phyloP scores from a whole-genome alignment of 2,888 invertebrate genomes.

The Lycia hirtaria region DNA sequence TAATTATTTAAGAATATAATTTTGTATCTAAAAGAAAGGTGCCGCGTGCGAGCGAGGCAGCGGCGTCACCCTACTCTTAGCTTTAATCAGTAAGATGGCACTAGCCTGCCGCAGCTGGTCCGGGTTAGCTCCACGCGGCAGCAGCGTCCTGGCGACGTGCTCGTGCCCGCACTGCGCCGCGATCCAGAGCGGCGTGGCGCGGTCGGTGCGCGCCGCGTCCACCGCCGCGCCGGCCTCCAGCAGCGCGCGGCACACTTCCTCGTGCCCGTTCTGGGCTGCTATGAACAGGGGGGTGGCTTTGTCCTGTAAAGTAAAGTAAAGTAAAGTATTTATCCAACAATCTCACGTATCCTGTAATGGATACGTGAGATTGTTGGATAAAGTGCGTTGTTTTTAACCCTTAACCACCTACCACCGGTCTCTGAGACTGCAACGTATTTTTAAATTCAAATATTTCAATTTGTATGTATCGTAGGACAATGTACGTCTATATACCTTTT shows the following conservation, averaged over 20 bases:
- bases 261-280: slow-evolving; percentile 97
- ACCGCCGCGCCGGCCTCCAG: slow-evolving; percentile 90
- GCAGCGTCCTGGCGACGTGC: slow-evolving; percentile 90
- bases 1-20: no score
- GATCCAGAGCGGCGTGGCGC: slow-evolving; percentile 96
- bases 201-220: slow-evolving; percentile 92
- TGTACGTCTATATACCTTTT: no score
- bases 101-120: slow-evolving; percentile 78
- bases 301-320: slow-evolving; percentile 91
- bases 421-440: no score
- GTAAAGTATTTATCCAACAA: neutral
- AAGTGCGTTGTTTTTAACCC: no score
- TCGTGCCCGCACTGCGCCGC: slow-evolving; percentile 98
- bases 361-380: neutral
- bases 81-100: no score
- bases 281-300: slow-evolving; percentile 96
- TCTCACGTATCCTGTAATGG: neutral
- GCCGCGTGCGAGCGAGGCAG: no score
- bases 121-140: slow-evolving; percentile 91
- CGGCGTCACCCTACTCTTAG: no score
- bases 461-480: no score
- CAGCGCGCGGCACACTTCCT: slow-evolving; percentile 90
- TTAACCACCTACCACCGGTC: no score
- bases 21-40: no score
- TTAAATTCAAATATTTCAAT: no score